These are phyloP conservation scores for Sesamia inferens DNA, from an alignment of 2,888 invertebrate species.

Conservation along the genomic window DNA sequence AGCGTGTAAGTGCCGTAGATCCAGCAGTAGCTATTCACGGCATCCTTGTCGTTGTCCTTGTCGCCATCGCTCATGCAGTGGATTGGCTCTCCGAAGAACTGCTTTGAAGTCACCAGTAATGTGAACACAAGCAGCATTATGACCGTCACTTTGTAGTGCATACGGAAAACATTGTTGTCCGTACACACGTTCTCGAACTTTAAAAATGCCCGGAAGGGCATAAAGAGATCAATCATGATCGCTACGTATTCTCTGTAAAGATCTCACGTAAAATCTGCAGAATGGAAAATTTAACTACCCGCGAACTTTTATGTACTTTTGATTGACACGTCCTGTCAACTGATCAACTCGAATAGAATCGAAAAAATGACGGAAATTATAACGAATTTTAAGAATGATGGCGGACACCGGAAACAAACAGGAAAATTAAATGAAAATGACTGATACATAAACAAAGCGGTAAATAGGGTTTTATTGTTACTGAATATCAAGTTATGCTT, in stretches of 20 bases:
- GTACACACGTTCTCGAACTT: constrained; percentile 92
- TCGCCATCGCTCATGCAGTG: constrained; percentile 91
- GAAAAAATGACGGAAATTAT: constrained; percentile 14
- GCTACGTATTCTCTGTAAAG: neutral
- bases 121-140: constrained; percentile 93
- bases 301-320: constrained; percentile 36
- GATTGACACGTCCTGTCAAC: constrained; percentile 30
- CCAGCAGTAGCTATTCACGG: constrained; percentile 94
- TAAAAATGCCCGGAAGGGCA: constrained; percentile 92
- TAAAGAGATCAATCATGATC: constrained; percentile 91
- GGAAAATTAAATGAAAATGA: neutral
- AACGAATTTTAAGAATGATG: neutral
- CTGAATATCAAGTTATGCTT: neutral
- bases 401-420: neutral
- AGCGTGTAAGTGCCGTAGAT: constrained; percentile 93
- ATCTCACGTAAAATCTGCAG: neutral
- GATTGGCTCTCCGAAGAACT: constrained; percentile 96
- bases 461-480: neutral
- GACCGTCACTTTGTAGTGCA: constrained; percentile 94
- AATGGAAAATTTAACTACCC: constrained; percentile 51
- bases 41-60: constrained; percentile 88
- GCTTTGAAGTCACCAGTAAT: constrained; percentile 93
- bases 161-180: constrained; percentile 93
- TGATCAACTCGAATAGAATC: constrained; percentile 16
- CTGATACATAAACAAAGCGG: no score